Evolutionary conservation across 2,888 invertebrate species (phyloP), one percentile per base, ranked within the genome.

Genomic region (Salpingus planirostris): DNA sequence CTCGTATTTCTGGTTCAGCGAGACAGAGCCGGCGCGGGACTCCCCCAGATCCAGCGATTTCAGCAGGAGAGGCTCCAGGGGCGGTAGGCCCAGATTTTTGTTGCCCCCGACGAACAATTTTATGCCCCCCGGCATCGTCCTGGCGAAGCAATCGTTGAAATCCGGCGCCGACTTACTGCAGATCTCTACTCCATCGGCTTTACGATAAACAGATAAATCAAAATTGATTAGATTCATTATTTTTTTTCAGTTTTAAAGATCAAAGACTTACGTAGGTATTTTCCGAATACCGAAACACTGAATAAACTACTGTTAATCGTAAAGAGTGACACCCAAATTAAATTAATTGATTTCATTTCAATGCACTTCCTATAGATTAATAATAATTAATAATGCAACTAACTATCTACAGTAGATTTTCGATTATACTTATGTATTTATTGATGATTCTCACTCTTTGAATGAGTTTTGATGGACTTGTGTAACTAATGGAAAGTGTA

Each of bases 161-260:
- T 6, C 18, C 18, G 18, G 18, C 5, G 5, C 18, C 5, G 18
- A 18, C 8, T 18, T 18, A 8, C 5, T 6, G 18, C 18, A 18
- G 5, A 6, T 18, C 8, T 18, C 18, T 6, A 18, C 5, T 10
- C 12, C 13, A 1, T 33, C 11, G 4, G 38, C 38, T 38, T 31
- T 23, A 24, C 10, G n/a, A n/a, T n/a, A n/a, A n/a, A 27, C 11
- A 31, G 10, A 27, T 11, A 7, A 18, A 18, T 18, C 8, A 15
- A 12, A 24, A 23, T 7, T 23, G 10, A 23, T 23, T 23, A n/a
- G n/a, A n/a, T n/a, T n/a, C n/a, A n/a, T n/a, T n/a, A n/a, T 23
- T 23, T 4, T 23, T n/a, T 23, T 24, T 24, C 12, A 5, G 3
- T 2, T 24, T 11, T 24, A 8, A n/a, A 21, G 8, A 12, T 13